A percentile compares a stretch with the other conserved stretches of the same genome.
These are phyloP conservation scores for Tympanuchus pallidicinctus DNA, from an alignment of 2,113 vertebrate species.

Conservation along the genomic window DNA sequence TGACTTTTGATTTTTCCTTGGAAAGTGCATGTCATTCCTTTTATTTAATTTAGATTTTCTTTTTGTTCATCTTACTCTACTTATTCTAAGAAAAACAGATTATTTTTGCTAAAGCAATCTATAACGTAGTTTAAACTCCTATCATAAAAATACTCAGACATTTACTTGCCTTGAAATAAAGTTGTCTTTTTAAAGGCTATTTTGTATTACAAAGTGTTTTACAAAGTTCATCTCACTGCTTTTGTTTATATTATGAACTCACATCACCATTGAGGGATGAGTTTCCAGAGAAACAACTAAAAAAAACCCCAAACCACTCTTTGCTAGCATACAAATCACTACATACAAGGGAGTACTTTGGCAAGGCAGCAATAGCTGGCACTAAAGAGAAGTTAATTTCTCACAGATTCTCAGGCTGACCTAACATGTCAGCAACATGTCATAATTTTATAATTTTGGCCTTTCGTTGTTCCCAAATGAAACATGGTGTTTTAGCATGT, in stretches of 20 bases:
- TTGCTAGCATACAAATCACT: neutral
- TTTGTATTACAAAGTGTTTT: neutral
- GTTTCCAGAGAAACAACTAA: neutral
- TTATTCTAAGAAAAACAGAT: neutral
- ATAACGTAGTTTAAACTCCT: neutral
- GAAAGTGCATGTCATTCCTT: slow-evolving; percentile 44
- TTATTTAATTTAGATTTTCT: slow-evolving; percentile 50
- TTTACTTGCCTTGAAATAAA: neutral
- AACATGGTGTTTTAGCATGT: neutral
- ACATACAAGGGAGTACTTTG: neutral
- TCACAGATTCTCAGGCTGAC: neutral
- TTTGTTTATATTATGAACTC: neutral
- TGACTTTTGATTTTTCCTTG: slow-evolving; percentile 48
- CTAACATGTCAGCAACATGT: neutral
- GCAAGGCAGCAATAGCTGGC: neutral
- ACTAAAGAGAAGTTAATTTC: neutral
- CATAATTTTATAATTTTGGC: neutral
- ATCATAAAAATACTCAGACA: neutral
- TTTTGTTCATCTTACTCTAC: neutral
- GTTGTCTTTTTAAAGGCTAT: neutral
- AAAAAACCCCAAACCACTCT: neutral
- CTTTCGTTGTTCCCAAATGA: neutral
- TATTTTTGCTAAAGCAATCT: neutral
- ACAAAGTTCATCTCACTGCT: neutral
- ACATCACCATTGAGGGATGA: neutral